Evolutionary conservation across 2,888 invertebrate genomes (phyloP).

Genomic region (Scrobipalpa atriplicella): DNA sequence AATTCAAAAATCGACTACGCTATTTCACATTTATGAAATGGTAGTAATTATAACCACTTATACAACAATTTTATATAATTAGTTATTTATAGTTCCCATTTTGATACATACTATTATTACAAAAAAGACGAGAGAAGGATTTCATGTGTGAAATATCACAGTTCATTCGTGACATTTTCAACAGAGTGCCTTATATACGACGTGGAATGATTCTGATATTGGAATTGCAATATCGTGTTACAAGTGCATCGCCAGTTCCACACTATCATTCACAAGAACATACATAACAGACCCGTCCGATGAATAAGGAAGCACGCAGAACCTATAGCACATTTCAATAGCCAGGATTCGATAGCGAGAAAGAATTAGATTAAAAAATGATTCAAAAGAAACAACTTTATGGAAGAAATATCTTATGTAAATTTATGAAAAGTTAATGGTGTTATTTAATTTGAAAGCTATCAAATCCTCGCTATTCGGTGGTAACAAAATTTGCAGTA

Average conservation of each 20-base stretch:
- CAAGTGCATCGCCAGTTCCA: background rate
- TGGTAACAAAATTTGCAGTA: background rate
- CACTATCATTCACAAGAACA: background rate
- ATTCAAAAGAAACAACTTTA: background rate
- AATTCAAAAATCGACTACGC: constrained; percentile 18
- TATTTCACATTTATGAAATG: constrained; percentile 24
- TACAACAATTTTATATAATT: background rate
- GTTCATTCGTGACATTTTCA: constrained; percentile 49
- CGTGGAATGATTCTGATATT: constrained; percentile 43
- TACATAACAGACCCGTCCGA: background rate
- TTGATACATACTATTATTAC: constrained; percentile 1
- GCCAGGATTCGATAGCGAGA: background rate
- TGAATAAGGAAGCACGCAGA: background rate
- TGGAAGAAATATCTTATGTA: background rate
- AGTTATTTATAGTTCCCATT: constrained; percentile 3
- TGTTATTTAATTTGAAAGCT: background rate
- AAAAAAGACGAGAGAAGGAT: constrained; percentile 29
- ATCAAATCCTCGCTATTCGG: constrained; percentile 6
- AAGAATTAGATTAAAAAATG: too few species aligned
- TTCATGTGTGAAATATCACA: constrained; percentile 56
- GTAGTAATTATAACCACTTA: constrained; percentile 4
- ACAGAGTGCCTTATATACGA: constrained; percentile 38
- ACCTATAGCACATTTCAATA: background rate
- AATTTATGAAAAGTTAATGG: background rate
- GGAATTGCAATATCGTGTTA: background rate